Evolutionary conservation across 2,888 invertebrate species (phyloP), one percentile per base, ranked within the genome.

Genomic region (Bugulina stolonifera): DNA sequence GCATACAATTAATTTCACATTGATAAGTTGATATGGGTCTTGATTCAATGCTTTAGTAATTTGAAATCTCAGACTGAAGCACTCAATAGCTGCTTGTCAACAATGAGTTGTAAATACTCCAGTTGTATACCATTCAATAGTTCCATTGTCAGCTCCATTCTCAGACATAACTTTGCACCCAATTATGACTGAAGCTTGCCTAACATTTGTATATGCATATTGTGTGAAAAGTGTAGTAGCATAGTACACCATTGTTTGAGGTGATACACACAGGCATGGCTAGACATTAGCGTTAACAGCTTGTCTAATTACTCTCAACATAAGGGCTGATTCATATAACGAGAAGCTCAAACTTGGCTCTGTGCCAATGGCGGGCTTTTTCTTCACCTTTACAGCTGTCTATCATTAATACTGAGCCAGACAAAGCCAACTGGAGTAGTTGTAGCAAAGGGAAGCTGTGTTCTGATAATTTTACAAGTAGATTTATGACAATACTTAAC

Each of bases 341-440:
- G 5, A 43, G 43, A 18, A 43, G 32, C 5, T 57, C 23, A 25
- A 2, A 32, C 55, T 64, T 64, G 64, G 64, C 64, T 14, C 32
- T 14, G 34, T 64, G 64, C 64, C 64, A 64, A 64, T 64, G 64
- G 64, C 64, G 64, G 64, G 64, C 64, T 64, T 64, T n/a, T 64
- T 64, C 34, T 22, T 27, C 10, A 32, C 32, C 34, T n/a, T n/a
- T 29, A 64, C 64, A 64, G 64, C 64, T 64, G 64, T 27, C 25
- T 64, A 34, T 64, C 29, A 25, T 64, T 64, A 64, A 64, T 57
- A 10, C 32, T 32, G 22, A 43, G 10, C 10, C 22, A 64, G 64
- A 64, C 64, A 64, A 64, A 32, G 64, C 64, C 10, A 14, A 64
- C 29, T 27, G 64, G 5, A 18, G 43, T 43, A 43, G 43, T 43